phyloP scores from a whole-genome alignment of 2,797 vertebrate species.

The Manis javanica region DNA sequence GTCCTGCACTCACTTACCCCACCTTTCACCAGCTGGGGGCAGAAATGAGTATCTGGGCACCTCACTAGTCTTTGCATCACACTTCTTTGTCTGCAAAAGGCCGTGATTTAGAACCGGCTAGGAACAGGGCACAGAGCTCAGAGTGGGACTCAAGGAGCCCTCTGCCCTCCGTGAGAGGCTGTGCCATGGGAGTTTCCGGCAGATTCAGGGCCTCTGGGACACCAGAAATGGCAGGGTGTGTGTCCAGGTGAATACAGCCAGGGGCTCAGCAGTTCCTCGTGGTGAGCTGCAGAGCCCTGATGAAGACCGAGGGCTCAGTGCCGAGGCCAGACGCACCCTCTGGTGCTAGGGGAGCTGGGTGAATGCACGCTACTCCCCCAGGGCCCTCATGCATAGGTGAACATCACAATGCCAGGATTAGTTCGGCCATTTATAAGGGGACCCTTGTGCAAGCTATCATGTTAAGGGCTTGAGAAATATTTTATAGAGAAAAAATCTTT shows the following conservation, averaged over 20 bases:
- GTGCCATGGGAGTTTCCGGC: not conserved
- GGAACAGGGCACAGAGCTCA: not conserved
- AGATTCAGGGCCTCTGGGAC: not conserved
- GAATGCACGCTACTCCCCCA: not conserved
- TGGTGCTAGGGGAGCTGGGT: not conserved
- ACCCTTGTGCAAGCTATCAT: not conserved
- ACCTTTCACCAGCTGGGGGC: not conserved
- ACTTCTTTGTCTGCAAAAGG: not conserved
- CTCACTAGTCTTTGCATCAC: not conserved
- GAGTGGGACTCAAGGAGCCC: not conserved
- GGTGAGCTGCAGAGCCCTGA: not conserved
- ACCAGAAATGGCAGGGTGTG: not conserved
- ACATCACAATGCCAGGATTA: not conserved
- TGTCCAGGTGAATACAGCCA: not conserved
- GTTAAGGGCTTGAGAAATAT: not conserved
- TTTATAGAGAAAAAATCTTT: slow-evolving; percentile 29
- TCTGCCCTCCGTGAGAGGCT: accelerated
- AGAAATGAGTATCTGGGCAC: not conserved
- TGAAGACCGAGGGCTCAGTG: not conserved
- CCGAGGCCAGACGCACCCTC: not conserved
- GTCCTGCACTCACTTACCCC: not conserved
- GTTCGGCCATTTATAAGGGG: not conserved
- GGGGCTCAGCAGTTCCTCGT: not conserved
- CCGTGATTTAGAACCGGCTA: not conserved
- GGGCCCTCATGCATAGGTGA: not conserved